Conservation (phyloP, 2,113 vertebrate genomes). For the Prinia subflava region DNA sequence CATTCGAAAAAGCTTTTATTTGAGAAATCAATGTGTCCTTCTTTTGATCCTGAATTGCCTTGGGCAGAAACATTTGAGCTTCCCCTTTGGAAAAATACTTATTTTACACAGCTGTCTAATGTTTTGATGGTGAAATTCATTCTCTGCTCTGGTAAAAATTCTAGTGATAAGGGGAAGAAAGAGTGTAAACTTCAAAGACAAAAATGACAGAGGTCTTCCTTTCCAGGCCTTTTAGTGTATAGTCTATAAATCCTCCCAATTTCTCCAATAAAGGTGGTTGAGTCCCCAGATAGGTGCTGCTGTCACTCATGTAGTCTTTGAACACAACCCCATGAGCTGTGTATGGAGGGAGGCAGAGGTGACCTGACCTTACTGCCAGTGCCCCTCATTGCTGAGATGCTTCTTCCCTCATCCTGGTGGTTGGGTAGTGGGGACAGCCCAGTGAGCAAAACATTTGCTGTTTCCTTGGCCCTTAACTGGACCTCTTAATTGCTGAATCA, state of each 20-base stretch:
- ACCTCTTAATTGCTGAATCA: background rate
- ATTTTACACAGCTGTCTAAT: slow-evolving; percentile 24
- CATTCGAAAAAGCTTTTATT: slow-evolving; percentile 37
- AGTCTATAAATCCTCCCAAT: background rate
- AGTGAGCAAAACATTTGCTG: background rate
- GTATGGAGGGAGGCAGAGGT: background rate
- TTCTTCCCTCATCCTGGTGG: background rate
- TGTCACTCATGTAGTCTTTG: background rate
- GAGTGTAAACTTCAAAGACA: slow-evolving; percentile 8
- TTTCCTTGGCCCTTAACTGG: background rate
- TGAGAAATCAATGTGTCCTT: slow-evolving; percentile 26
- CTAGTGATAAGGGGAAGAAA: slow-evolving; percentile 16
- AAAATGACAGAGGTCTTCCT: background rate
- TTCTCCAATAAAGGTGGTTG: background rate
- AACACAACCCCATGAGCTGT: background rate
- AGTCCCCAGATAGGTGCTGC: background rate
- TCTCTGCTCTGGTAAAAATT: slow-evolving; percentile 13
- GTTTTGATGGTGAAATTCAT: slow-evolving; percentile 7
- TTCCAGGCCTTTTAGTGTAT: background rate
- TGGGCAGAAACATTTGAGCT: slow-evolving; percentile 50
- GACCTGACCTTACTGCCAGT: background rate
- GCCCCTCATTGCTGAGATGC: background rate
- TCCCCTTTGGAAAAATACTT: slow-evolving; percentile 22
- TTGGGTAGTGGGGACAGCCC: background rate
- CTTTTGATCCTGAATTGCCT: slow-evolving; percentile 56